These are phyloP conservation scores for Holothuria scabra DNA, from an alignment of 53 echinoderm and acorn worm genomes.

Conservation along the genomic window DNA sequence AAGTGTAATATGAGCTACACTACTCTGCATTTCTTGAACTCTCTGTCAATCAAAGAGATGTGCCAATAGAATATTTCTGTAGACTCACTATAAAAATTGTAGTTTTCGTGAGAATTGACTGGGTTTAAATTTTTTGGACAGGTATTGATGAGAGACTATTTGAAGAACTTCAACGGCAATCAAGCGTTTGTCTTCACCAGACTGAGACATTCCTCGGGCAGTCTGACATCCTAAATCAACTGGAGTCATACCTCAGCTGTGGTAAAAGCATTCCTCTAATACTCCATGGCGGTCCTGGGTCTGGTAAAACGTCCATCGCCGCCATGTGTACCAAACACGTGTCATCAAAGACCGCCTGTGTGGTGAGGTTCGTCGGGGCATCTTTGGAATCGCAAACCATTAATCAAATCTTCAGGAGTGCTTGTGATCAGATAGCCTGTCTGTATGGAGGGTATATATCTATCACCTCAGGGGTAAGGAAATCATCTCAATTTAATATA, in stretches of 20 bases:
- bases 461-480: conserved; percentile 82
- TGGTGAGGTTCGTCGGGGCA: conserved; percentile 83
- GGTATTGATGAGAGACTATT: conserved; percentile 75
- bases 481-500: too few relatives aligned
- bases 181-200: conserved; percentile 69
- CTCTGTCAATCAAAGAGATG: too few relatives aligned
- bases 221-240: conserved; percentile 66
- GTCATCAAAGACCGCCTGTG: conserved; percentile 75
- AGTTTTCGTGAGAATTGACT: too few relatives aligned
- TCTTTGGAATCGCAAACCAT: conserved; percentile 78
- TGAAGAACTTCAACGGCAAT: conserved; percentile 82
- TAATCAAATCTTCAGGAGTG: conserved; percentile 85
- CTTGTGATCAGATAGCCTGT: conserved; percentile 95
- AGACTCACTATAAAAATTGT: too few relatives aligned
- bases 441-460: conserved; percentile 97
- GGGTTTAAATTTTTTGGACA: conserved; percentile 37
- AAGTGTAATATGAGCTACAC: too few relatives aligned
- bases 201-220: conserved; percentile 84
- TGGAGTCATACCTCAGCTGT: conserved; percentile 75
- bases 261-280: conserved; percentile 70
- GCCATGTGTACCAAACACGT: conserved; percentile 70
- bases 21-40: too few relatives aligned
- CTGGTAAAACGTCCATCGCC: conserved; percentile 84
- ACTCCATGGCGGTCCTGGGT: conserved; percentile 80
- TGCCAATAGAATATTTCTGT: too few relatives aligned